These are phyloP conservation scores for Donacobius atricapilla DNA, from an alignment of 2,113 vertebrate species.

Conservation along the genomic window DNA sequence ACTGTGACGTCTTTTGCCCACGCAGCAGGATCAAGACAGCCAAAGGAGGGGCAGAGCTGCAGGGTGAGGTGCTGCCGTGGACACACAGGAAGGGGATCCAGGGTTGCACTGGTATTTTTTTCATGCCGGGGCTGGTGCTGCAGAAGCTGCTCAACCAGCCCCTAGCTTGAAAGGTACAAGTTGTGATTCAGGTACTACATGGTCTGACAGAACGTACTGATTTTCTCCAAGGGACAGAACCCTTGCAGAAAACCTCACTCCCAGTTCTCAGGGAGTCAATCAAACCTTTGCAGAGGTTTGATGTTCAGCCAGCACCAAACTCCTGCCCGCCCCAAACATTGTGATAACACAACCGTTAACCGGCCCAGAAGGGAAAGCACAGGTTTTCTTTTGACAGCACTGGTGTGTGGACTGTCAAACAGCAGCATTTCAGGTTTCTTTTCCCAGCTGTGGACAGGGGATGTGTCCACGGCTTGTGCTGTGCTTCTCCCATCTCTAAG, in stretches of 20 bases:
- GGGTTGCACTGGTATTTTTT: fast-evolving
- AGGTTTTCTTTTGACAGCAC: fast-evolving
- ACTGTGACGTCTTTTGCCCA: fast-evolving
- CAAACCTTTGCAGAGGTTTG: not conserved
- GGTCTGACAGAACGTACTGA: not conserved
- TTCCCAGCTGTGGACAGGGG: not conserved
- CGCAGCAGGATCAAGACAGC: not conserved
- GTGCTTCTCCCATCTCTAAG: not conserved
- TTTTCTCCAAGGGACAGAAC: not conserved
- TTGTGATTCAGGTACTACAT: not conserved
- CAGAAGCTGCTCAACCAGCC: not conserved
- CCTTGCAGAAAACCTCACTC: not conserved
- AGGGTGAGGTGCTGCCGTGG: not conserved
- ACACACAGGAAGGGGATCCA: not conserved
- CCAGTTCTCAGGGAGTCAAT: not conserved
- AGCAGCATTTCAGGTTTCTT: not conserved
- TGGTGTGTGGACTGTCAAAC: not conserved
- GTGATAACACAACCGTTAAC: not conserved
- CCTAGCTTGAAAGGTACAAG: not conserved
- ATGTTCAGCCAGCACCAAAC: not conserved
- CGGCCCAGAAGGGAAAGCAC: not conserved
- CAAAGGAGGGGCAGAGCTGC: not conserved
- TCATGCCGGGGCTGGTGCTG: not conserved
- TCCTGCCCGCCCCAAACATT: not conserved
- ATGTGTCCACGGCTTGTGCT: not conserved